Base-by-base conservation (phyloP, 2,888 invertebrate genomes). In the Pollenia angustigena region DNA sequence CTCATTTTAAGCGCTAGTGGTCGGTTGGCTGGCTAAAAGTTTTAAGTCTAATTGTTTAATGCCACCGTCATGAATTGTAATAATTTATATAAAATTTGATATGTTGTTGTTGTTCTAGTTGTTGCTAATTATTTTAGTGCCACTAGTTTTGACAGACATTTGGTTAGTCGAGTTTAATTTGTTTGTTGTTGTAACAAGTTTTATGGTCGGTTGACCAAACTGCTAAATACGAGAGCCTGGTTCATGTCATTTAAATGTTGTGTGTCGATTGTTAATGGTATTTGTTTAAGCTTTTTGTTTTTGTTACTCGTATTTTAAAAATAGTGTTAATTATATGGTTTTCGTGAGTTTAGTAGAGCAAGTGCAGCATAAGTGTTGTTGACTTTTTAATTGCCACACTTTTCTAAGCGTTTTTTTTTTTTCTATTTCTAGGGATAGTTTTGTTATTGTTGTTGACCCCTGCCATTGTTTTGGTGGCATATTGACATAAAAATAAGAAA, bases 41-140 rank as follows among this genome's bases (percentile, higher is more conserved):
- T 81, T 48, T 50, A 64, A 52, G 58, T 74, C 66, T 50, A 66
- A 66, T 66, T 66, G 74, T 58, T 74, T 48, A 81, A 81, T 81
- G 66, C 56, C 81, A 81, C 56, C 62, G 81, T 62, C 81, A 81
- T 81, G 81, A 75, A 75, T 60, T 68, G 81, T 60, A 66, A 58
- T 74, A 81, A 58, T 74, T 81, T 74, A 58, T 81, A 32, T 32
- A 32, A 32, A 32, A 32, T 32, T 32, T 0, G 4, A 32, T 32
- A 32, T 32, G 32, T 32, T 32, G 32, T 32, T 32, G 32, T 66
- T 44, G 32, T 32, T 32, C 32, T 32, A 32, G 32, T 32, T 72
- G 62, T 62, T 80, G 69, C 54, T 79, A 69, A 79, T 79, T 69
- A 79, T 79, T 81, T 1, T 62, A 42, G 16, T 69, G 74, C 74